Percentiles rank a stretch among this genome's conserved stretches.
Evolutionary conservation across 2,113 vertebrate genomes (phyloP).

Genomic region (Brachypodius melanocephalos): DNA sequence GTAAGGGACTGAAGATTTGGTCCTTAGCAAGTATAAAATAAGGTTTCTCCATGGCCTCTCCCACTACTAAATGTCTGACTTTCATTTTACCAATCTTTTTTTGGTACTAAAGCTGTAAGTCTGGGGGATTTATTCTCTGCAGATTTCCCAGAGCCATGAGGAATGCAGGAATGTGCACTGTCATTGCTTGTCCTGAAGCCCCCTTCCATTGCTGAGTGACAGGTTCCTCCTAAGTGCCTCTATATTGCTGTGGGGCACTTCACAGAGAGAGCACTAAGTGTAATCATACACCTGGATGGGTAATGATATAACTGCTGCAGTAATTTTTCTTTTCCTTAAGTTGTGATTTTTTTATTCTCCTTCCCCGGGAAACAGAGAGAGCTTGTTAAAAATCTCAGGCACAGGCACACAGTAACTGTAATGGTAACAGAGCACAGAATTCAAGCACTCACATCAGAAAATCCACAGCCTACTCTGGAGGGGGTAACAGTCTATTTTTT

Average conservation of each 20-base stretch:
- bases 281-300: background rate
- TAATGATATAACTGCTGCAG: background rate
- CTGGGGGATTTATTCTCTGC: background rate
- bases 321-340: background rate
- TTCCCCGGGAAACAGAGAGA: background rate
- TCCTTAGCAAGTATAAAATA: background rate
- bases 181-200: background rate
- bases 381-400: background rate
- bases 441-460: conserved; percentile 35
- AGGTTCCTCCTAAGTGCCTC: background rate
- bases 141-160: background rate
- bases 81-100: background rate
- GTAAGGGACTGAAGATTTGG: background rate
- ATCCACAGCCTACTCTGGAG: conserved; percentile 27
- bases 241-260: background rate
- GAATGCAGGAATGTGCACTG: background rate
- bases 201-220: background rate
- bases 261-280: background rate
- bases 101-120: background rate
- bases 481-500: conserved; percentile 52
- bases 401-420: background rate
- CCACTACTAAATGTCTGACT: background rate
- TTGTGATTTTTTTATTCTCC: background rate
- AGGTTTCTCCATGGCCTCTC: background rate
- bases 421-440: conserved; percentile 21